Conservation (phyloP, 2,797 vertebrate species). For the Mormyrus proboscirostris region DNA sequence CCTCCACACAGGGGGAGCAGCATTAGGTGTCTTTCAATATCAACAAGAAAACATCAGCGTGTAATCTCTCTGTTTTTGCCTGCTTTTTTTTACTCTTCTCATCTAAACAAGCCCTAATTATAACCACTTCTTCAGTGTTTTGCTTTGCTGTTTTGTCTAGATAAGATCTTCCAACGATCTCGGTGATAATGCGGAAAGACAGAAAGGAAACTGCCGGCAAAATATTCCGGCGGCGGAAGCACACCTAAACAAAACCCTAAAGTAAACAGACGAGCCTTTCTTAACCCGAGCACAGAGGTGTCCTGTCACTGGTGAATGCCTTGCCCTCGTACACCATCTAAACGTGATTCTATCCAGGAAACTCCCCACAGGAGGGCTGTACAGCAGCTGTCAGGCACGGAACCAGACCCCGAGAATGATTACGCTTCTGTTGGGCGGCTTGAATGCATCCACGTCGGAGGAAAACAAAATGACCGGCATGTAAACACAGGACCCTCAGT, state of each 20-base stretch:
- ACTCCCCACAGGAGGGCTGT: not conserved
- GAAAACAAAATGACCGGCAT: constrained; percentile 9
- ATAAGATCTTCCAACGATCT: constrained; percentile 24
- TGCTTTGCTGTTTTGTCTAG: constrained; percentile 20
- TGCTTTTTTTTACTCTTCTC: constrained; percentile 6
- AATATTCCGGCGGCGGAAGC: not conserved
- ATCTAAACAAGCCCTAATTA: not conserved
- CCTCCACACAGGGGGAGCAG: not conserved
- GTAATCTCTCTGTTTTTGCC: constrained; percentile 12
- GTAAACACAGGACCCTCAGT: constrained; percentile 3
- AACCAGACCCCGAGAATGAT: not conserved
- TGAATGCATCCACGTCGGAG: not conserved
- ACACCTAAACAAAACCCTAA: not conserved
- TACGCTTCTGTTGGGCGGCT: not conserved
- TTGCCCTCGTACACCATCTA: not conserved
- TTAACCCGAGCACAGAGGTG: not conserved
- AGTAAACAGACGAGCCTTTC: not conserved
- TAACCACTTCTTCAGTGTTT: constrained; percentile 10
- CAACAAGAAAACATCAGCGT: constrained; percentile 37
- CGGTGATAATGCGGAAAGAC: constrained; percentile 1
- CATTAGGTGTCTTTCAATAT: constrained; percentile 27
- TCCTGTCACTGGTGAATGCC: not conserved
- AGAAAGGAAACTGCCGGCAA: not conserved
- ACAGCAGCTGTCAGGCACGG: not conserved
- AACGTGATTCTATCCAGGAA: constrained; percentile 10